phyloP scores from a whole-genome alignment of 2,113 vertebrate genomes.

The Neogobius melanostomus region DNA sequence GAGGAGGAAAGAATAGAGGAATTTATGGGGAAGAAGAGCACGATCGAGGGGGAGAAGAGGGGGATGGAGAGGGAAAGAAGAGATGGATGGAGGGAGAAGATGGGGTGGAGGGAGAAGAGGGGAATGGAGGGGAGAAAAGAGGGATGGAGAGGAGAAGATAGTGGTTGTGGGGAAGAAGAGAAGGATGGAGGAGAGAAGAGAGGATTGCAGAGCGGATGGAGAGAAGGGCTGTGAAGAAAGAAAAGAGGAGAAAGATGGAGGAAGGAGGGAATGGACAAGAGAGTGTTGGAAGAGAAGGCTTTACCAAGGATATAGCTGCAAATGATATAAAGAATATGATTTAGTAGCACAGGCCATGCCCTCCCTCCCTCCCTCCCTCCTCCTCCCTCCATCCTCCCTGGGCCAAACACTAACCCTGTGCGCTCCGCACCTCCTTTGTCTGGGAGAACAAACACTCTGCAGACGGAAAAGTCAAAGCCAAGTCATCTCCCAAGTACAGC shows the following conservation, averaged over 20 bases:
- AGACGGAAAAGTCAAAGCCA: constrained; percentile 22
- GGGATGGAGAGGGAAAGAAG: not conserved
- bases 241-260: not conserved
- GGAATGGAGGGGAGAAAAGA: not conserved
- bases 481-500: not conserved
- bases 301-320: constrained; percentile 48
- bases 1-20: too few relatives aligned
- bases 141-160: not conserved
- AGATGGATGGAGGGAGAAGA: not conserved
- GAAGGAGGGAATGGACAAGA: constrained; percentile 2
- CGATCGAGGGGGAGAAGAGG: not conserved
- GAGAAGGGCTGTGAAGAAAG: not conserved
- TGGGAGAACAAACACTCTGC: constrained; percentile 13
- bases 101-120: not conserved
- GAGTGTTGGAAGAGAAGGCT: constrained; percentile 13
- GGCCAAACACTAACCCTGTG: constrained; percentile 1
- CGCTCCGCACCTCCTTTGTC: constrained; percentile 50
- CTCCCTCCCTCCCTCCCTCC: constrained; percentile 38
- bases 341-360: constrained; percentile 3
- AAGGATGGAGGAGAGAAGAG: not conserved
- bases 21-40: not conserved
- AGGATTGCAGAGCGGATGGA: not conserved
- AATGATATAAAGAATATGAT: constrained; percentile 58
- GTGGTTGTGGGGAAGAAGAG: not conserved
- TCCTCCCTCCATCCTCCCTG: constrained; percentile 34